Evolutionary conservation across 2,797 vertebrate species (phyloP), one percentile per base, ranked within the genome.

Genomic region (Coccyzus lansbergi): DNA sequence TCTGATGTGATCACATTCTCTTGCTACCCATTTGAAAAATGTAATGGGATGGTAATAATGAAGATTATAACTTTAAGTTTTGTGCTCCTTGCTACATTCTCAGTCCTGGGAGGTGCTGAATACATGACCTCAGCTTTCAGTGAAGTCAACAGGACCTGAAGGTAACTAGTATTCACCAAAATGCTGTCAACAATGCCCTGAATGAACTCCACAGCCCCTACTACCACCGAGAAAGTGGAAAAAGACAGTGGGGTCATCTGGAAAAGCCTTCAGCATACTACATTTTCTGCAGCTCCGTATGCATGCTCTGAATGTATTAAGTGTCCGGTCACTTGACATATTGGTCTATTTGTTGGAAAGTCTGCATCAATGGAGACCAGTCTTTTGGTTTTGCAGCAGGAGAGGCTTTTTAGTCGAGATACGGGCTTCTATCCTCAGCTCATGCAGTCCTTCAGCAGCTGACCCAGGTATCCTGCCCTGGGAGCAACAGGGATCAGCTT

Each of bases 11-110:
- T 92, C 92, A 92, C 44, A 90, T 36, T 88, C 38, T 82, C 86
- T 90, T 92, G 71, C 88, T 83, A 70, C 48, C 64, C 59, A 88
- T 80, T 80, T 84, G 55, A 90, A 89, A 95, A 94, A 92, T 80
- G 74, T 60, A 94, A 95, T 77, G 38, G 63, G 53, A 87, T 70
- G 36, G 74, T 88, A 88, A 93, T 84, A 94, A 96, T 74, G 82
- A 93, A 92, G 78, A 93, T 22, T 96, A 58, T 68, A 85, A 75
- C 71, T 81, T 86, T 51, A 52, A 86, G 3, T 92, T 90, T 92
- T 92, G 11, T 48, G 69, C 34, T 88, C 24, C 38, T 74, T 84
- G 49, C 46, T 64, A 46, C 15, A 28, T 63, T 42, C 25, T 83
- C 12, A 6, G 63, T 86, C 51, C 40, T 60, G 22, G 22, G 18